Conservation (phyloP, 2,888 invertebrate genomes). For the Dynastes grantii region DNA sequence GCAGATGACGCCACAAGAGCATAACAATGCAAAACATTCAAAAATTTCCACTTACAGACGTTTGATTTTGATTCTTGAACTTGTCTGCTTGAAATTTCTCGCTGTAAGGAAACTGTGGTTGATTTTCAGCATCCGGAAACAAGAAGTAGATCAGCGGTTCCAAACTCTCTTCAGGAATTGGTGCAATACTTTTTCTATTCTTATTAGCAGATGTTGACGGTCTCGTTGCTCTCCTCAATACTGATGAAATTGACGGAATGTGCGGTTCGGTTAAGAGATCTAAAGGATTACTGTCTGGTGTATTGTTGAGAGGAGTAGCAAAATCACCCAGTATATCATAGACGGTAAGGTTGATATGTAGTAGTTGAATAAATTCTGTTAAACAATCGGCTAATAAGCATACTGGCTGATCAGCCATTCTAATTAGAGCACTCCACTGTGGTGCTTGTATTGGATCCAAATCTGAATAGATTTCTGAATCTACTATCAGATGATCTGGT, state of each 20-base stretch:
- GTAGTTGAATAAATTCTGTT: constrained; percentile 80
- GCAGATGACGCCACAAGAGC: neutral
- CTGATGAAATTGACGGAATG: constrained; percentile 77
- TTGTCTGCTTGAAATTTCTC: constrained; percentile 63
- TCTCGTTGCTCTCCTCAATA: constrained; percentile 74
- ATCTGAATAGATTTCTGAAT: constrained; percentile 90
- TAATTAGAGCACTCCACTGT: constrained; percentile 82
- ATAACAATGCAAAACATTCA: neutral
- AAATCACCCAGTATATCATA: constrained; percentile 75
- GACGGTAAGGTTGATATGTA: constrained; percentile 72
- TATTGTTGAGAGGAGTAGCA: constrained; percentile 61
- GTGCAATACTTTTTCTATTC: constrained; percentile 77
- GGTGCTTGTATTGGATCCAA: constrained; percentile 89
- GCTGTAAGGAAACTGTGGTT: constrained; percentile 74
- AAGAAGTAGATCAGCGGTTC: constrained; percentile 86
- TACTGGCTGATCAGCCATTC: constrained; percentile 79
- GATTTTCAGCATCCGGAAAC: constrained; percentile 89
- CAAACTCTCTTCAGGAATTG: constrained; percentile 83
- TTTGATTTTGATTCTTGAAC: constrained; percentile 19
- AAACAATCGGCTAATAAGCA: constrained; percentile 87
- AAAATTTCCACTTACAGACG: constrained; percentile 18
- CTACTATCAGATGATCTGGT: constrained; percentile 88
- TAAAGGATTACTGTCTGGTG: constrained; percentile 73
- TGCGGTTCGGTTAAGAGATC: constrained; percentile 85
- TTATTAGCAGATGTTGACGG: constrained; percentile 68